Evolutionary conservation across 2,113 vertebrate species (phyloP).

Genomic region (Eidolon helvum): DNA sequence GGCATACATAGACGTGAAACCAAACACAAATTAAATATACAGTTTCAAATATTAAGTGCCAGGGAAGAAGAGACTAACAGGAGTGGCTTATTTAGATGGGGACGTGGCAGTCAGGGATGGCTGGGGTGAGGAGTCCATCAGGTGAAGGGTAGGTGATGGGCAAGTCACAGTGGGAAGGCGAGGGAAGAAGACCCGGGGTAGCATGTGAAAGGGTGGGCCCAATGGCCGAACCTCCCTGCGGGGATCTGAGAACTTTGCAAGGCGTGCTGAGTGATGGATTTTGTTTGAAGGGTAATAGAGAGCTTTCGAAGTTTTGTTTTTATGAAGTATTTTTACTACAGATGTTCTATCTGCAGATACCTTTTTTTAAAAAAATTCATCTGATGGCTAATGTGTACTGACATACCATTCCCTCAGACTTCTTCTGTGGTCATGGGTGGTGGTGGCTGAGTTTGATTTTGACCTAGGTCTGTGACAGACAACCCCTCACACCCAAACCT

Average conservation of each 20-base stretch:
- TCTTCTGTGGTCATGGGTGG: not conserved
- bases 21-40: not conserved
- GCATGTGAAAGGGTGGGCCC: not conserved
- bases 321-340: not conserved
- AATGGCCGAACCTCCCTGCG: not conserved
- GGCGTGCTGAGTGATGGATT: not conserved
- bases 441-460: not conserved
- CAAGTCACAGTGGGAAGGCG: not conserved
- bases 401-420: not conserved
- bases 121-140: not conserved
- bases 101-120: not conserved
- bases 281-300: not conserved
- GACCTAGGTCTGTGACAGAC: not conserved
- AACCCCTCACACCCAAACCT: not conserved
- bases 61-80: not conserved
- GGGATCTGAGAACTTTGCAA: not conserved
- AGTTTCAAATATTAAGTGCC: not conserved
- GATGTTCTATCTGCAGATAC: not conserved
- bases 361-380: not conserved
- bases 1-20: not conserved
- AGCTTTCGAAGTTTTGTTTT: not conserved
- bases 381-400: not conserved
- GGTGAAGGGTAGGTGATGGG: not conserved
- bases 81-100: not conserved
- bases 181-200: not conserved